Evolutionary conservation across 2,113 vertebrate genomes (phyloP).

Genomic region (Phasianus colchicus): DNA sequence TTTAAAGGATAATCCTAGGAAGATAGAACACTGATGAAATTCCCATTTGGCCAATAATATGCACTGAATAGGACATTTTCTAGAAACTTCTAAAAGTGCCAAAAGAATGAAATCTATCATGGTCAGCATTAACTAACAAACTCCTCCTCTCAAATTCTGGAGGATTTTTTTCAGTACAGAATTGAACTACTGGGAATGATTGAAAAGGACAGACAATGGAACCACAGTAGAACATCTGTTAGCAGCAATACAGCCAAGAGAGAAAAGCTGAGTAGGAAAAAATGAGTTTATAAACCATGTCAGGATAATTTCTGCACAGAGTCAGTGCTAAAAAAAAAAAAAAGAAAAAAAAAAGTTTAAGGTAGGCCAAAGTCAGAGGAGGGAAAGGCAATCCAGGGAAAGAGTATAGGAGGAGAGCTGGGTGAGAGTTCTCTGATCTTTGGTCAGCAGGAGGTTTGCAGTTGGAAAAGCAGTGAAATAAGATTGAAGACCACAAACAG

Average conservation of each 20-base stretch:
- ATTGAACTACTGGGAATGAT: not conserved
- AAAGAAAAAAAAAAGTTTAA: not conserved
- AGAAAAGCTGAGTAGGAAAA: conserved; percentile 50
- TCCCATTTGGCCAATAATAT: not conserved
- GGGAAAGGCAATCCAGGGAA: not conserved
- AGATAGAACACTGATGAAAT: not conserved
- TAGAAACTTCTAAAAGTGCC: not conserved
- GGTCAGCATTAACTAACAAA: not conserved
- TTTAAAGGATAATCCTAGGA: not conserved
- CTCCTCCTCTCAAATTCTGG: not conserved
- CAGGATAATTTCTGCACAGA: not conserved
- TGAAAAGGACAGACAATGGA: conserved; percentile 9
- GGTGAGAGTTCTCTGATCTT: not conserved
- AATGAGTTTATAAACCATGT: not conserved
- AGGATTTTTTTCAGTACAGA: not conserved
- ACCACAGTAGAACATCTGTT: not conserved
- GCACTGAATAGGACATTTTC: not conserved
- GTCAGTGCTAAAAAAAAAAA: not conserved
- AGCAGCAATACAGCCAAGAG: not conserved
- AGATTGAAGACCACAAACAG: not conserved
- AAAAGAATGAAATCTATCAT: not conserved
- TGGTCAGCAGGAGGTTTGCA: not conserved
- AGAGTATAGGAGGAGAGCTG: not conserved
- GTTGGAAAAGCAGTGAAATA: not conserved
- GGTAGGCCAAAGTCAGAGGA: not conserved